Percentiles rank a stretch among this genome's conserved stretches.
These are phyloP conservation scores for Luperina nickerlii DNA, from an alignment of 2,888 invertebrate species.

Conservation along the genomic window DNA sequence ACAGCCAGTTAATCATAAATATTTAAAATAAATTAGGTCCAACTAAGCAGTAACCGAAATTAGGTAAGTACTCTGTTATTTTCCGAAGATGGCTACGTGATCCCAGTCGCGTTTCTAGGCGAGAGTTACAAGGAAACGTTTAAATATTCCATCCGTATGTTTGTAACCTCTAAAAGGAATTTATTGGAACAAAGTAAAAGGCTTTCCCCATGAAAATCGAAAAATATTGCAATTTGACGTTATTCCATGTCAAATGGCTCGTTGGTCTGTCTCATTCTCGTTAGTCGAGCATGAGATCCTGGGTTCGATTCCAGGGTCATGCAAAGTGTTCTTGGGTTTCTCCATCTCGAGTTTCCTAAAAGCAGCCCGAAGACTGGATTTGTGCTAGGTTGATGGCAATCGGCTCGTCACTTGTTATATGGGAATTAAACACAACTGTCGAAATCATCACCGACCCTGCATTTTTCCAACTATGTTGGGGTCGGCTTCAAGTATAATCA, in stretches of 20 bases:
- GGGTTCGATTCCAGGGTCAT: not conserved
- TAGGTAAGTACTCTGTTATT: constrained; percentile 11
- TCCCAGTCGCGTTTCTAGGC: not conserved
- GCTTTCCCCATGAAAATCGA: not conserved
- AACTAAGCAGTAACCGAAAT: not conserved
- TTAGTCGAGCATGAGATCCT: no score
- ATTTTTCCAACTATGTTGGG: no score
- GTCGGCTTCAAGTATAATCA: no score
- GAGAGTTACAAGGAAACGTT: not conserved
- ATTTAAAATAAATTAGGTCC: constrained; percentile 4
- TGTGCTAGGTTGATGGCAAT: not conserved
- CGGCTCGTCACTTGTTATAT: not conserved
- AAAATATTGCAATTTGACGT: not conserved
- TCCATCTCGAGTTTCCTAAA: not conserved
- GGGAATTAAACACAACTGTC: not conserved
- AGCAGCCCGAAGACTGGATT: no score
- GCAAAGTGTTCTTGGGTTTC: not conserved
- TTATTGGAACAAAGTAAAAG: not conserved
- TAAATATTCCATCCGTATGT: not conserved
- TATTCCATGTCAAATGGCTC: not conserved
- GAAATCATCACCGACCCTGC: not conserved
- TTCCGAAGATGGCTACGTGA: not conserved
- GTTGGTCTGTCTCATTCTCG: not conserved
- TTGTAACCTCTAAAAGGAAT: not conserved
- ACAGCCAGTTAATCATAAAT: not conserved